Evolutionary conservation across 1,140 invertebrate species (phyloP).

Genomic region (Pseudoatta argentina): DNA sequence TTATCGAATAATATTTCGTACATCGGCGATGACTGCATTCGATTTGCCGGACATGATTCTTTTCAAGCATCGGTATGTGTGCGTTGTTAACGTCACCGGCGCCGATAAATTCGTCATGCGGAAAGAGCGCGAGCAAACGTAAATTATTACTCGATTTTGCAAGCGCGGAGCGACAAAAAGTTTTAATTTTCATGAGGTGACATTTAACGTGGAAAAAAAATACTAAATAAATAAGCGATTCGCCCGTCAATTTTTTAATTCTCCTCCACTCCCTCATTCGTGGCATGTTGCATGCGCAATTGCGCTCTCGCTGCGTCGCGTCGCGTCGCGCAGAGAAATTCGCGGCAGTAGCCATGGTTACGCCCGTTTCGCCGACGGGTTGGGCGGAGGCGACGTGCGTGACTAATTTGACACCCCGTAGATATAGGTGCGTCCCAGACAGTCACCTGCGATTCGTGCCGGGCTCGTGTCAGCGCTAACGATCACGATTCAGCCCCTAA

Average conservation of each 20-base stretch:
- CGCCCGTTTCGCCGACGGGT: slow-evolving; percentile 64
- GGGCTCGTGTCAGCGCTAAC: slow-evolving; percentile 75
- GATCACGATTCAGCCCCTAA: slow-evolving; percentile 76
- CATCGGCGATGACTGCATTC: neutral
- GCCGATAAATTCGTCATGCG: slow-evolving; percentile 50
- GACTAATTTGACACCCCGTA: slow-evolving; percentile 80
- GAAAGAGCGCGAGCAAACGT: slow-evolving; percentile 54
- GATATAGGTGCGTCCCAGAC: slow-evolving; percentile 74
- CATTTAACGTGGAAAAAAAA: slow-evolving; percentile 56
- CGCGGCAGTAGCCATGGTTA: slow-evolving; percentile 77
- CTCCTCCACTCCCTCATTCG: slow-evolving; percentile 35
- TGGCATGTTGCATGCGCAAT: slow-evolving; percentile 67
- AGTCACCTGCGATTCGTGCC: slow-evolving; percentile 79
- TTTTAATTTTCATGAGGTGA: slow-evolving; percentile 64
- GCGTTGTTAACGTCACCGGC: slow-evolving; percentile 54
- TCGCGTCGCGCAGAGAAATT: slow-evolving; percentile 69
- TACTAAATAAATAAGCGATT: slow-evolving; percentile 60
- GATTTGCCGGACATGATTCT: slow-evolving; percentile 33
- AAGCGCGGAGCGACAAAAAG: slow-evolving; percentile 54
- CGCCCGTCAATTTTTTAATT: slow-evolving; percentile 67
- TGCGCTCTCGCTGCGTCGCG: slow-evolving; percentile 67
- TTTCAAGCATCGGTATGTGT: slow-evolving; percentile 11
- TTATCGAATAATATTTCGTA: neutral
- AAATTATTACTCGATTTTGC: slow-evolving; percentile 60
- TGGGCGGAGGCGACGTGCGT: slow-evolving; percentile 73